A percentile compares a stretch with the other conserved stretches of the same genome.
Evolutionary conservation across 2,797 vertebrate genomes (phyloP).

Genomic region (Eulemur mongoz): DNA sequence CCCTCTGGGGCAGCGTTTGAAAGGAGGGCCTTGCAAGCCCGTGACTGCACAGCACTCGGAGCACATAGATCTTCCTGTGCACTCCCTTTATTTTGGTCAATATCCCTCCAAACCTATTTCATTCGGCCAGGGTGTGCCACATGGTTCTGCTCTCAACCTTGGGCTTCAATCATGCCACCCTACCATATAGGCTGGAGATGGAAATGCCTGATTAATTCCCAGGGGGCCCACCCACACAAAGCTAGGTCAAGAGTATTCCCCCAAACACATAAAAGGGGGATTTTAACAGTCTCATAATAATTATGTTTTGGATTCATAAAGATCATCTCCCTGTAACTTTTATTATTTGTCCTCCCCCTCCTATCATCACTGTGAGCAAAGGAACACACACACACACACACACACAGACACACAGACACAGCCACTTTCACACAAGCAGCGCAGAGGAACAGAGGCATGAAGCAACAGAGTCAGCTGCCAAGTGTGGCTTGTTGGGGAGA

Average conservation of each 20-base stretch:
- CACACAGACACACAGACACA: background rate
- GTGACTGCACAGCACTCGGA: rapidly evolving
- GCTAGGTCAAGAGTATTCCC: background rate
- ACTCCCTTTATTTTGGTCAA: constrained; percentile 7
- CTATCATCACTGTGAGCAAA: background rate
- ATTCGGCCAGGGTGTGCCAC: constrained; percentile 9
- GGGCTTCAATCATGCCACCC: background rate
- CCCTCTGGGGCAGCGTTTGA: rapidly evolving
- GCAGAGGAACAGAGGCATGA: background rate
- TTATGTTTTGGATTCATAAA: constrained; percentile 47
- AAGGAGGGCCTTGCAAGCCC: too few species aligned
- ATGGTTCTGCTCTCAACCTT: background rate
- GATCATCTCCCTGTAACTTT: background rate
- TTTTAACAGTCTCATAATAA: background rate
- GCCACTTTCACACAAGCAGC: background rate
- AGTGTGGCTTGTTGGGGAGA: background rate
- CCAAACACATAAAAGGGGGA: background rate
- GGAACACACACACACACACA: background rate
- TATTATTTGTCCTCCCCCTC: background rate
- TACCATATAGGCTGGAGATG: background rate
- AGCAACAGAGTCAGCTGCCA: background rate
- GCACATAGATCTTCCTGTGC: background rate
- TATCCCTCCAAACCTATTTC: constrained; percentile 12
- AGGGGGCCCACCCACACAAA: background rate
- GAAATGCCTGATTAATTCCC: background rate